These are phyloP conservation scores for Styela plicata DNA, from an alignment of 23 tunicate species.

Conservation along the genomic window DNA sequence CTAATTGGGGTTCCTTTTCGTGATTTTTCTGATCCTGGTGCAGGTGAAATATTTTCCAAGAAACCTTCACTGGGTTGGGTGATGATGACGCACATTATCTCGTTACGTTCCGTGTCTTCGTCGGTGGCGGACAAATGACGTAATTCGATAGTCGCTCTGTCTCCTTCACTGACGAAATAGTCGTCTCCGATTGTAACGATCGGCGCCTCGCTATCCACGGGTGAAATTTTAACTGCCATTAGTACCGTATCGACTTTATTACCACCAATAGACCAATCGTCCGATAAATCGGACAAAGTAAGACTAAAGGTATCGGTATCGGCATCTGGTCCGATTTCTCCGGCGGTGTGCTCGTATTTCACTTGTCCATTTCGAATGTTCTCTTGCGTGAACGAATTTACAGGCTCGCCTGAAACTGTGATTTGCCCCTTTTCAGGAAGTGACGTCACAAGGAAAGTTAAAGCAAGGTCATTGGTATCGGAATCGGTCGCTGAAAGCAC, in stretches of 20 bases:
- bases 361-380: constrained; percentile 71
- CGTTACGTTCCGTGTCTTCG: constrained; percentile 78
- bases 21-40: constrained; percentile 90
- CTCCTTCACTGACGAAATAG: constrained; percentile 72
- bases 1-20: constrained; percentile 89
- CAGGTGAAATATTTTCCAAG: constrained; percentile 84
- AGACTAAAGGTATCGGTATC: constrained; percentile 71
- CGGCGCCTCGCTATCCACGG: constrained; percentile 96
- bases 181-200: constrained; percentile 56
- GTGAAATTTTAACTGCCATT: constrained; percentile 54
- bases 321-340: constrained; percentile 76
- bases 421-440: constrained; percentile 69
- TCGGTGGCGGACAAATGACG: constrained; percentile 72
- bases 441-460: constrained; percentile 58
- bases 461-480: constrained; percentile 74
- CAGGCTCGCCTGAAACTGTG: constrained; percentile 41
- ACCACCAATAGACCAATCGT: constrained; percentile 83
- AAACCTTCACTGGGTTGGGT: constrained; percentile 93
- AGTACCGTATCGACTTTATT: constrained; percentile 64
- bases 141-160: constrained; percentile 66
- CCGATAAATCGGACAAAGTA: constrained; percentile 73
- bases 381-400: constrained; percentile 65
- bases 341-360: constrained; percentile 69
- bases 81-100: constrained; percentile 80
- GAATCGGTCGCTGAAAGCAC: constrained; percentile 78